Base-by-base conservation (phyloP, 2,888 invertebrate species). In the Hedychridium roseum region DNA sequence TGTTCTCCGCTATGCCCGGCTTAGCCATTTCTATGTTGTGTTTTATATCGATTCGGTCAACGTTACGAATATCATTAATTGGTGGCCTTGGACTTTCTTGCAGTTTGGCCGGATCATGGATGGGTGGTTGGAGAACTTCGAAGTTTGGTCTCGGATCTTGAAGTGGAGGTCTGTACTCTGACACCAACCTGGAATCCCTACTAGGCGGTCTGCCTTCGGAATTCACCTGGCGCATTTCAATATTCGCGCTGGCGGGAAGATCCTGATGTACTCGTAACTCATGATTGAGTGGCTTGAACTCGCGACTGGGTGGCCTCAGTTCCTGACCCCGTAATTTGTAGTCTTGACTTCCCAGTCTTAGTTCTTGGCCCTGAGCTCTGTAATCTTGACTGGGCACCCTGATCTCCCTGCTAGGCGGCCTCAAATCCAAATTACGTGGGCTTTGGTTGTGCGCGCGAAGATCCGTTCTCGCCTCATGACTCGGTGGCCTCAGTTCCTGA, bases 1-100 rank as follows among this genome's bases (percentile, higher is more conserved):
- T 79, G 21, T 64, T 73, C 27, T 80, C 80, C 6, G 69, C 85
- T 50, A 83, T 85, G 32, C 85, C 86, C 7, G 87, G 85, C 39
- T 84, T 84, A 71, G 83, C 82, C 46, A 82, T 79, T 7, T 84
- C 84, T n/a, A 82, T 71, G 15, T 74, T 72, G 43, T 78, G 79
- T 43, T 77, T 78, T n/a, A 76, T 72, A 12, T 70, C 70, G 5
- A 70, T 63, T 2, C 68, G 62, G 17, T 73, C 50, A 52, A 61
- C 3, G 54, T 60, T 50, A 68, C 69, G 64, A 26, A 50, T 46
- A 2, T 68, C 70, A 2, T 57, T 21, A 34, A 38, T 59, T 14
- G 60, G 51, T 11, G 50, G 26, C 16, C 61, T 53, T n/a, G 57
- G n/a, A 6, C 50, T 34, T 3, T 68, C 68, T 15, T 65, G 69